Conservation (phyloP, 2,797 vertebrate species). For the Rhinoraja longicauda region DNA sequence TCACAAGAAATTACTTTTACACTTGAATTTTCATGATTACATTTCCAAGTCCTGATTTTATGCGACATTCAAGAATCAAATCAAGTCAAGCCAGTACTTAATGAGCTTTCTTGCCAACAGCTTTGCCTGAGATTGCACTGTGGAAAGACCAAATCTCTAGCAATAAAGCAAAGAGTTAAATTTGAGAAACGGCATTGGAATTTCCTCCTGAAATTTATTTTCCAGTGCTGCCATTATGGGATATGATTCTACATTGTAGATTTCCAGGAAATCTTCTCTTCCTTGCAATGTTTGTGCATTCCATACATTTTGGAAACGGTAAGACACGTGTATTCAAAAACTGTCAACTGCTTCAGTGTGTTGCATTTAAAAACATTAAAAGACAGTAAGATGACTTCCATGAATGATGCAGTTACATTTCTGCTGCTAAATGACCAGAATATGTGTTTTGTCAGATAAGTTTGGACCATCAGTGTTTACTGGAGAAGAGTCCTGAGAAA, state of each 20-base stretch:
- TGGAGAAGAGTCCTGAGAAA: background rate
- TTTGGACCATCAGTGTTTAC: background rate
- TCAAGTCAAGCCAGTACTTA: background rate
- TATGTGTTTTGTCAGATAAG: conserved; percentile 13
- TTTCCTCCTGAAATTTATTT: background rate
- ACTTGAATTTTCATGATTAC: background rate
- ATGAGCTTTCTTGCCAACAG: background rate
- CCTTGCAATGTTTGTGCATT: background rate
- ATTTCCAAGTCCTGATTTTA: background rate
- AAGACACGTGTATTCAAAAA: background rate
- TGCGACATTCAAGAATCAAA: background rate
- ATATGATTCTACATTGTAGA: background rate
- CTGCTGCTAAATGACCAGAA: background rate
- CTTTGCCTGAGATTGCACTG: background rate
- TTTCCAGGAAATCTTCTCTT: background rate
- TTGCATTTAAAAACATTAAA: background rate
- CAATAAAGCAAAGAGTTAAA: background rate
- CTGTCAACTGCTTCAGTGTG: background rate
- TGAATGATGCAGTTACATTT: background rate
- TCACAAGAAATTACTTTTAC: background rate
- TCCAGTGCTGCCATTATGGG: background rate
- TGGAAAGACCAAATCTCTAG: background rate
- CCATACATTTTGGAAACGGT: background rate
- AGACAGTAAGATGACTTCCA: background rate
- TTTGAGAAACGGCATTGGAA: background rate